Conservation (phyloP, 2,888 invertebrate species). For the Napeogenes sylphis region DNA sequence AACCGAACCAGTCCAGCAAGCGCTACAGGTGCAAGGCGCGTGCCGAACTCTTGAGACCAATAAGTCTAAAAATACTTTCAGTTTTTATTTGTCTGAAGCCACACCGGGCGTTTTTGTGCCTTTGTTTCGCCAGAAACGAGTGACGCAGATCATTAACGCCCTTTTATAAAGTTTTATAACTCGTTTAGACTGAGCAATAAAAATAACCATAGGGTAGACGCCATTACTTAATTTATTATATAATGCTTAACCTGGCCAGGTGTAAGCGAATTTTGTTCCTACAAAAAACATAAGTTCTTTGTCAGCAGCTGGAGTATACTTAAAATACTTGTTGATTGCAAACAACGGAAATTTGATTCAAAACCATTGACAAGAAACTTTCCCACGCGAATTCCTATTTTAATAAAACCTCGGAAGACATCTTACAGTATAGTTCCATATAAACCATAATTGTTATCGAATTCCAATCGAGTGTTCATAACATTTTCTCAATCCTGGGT, state of each 20-base stretch:
- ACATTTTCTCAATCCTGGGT: constrained; percentile 1
- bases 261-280: no score
- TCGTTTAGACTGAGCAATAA: no score
- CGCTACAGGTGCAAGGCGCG: constrained; percentile 52
- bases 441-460: constrained; percentile 17
- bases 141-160: no score
- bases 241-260: no score
- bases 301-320: no score
- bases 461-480: constrained; percentile 5
- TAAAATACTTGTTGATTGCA: background rate
- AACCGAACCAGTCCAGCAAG: constrained; percentile 40
- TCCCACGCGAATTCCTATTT: constrained; percentile 1
- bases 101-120: background rate
- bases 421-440: constrained; percentile 2
- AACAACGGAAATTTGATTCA: background rate
- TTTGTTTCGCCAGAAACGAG: background rate
- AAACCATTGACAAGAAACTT: background rate
- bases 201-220: no score
- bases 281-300: no score
- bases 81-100: background rate
- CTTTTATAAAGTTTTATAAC: no score
- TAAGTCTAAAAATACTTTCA: constrained; percentile 9
- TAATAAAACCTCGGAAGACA: background rate
- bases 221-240: no score
- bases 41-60: constrained; percentile 34